These are phyloP conservation scores for Euura saliciscinereae DNA, from an alignment of 1,140 invertebrate species.

Conservation along the genomic window DNA sequence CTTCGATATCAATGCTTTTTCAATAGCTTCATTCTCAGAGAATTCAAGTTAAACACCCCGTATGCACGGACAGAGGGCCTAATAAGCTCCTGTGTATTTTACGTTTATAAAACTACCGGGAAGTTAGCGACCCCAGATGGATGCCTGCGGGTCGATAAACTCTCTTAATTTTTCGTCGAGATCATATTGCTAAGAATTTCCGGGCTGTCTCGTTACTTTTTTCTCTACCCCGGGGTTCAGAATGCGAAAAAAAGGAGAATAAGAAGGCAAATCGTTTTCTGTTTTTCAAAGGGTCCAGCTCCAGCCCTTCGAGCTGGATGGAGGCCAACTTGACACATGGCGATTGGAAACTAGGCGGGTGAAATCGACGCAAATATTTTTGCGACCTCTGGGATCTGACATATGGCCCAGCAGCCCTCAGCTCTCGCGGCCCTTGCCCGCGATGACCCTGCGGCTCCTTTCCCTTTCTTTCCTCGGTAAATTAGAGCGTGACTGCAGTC, in stretches of 20 bases:
- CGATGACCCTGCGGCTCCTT: neutral
- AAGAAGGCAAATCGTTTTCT: neutral
- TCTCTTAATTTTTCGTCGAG: neutral
- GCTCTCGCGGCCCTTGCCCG: neutral
- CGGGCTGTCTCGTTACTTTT: too few species aligned
- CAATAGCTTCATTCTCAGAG: neutral
- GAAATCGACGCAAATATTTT: constrained; percentile 7
- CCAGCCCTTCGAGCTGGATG: neutral
- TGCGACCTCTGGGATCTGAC: constrained; percentile 3
- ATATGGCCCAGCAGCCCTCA: neutral
- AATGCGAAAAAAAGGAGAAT: constrained; percentile 12
- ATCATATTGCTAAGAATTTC: too few species aligned
- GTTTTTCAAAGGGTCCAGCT: neutral
- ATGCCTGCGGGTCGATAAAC: constrained; percentile 42
- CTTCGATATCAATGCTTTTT: neutral
- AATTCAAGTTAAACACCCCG: neutral
- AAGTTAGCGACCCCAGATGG: constrained; percentile 37
- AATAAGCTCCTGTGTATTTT: neutral
- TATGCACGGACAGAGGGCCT: neutral
- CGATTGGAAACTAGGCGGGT: neutral
- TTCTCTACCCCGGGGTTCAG: too few species aligned
- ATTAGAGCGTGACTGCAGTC: constrained; percentile 1
- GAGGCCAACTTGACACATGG: neutral
- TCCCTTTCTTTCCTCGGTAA: neutral
- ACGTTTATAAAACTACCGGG: neutral